These are phyloP conservation scores for Onychomys leucogaster DNA, from an alignment of 2,797 vertebrate genomes.

Conservation along the genomic window DNA sequence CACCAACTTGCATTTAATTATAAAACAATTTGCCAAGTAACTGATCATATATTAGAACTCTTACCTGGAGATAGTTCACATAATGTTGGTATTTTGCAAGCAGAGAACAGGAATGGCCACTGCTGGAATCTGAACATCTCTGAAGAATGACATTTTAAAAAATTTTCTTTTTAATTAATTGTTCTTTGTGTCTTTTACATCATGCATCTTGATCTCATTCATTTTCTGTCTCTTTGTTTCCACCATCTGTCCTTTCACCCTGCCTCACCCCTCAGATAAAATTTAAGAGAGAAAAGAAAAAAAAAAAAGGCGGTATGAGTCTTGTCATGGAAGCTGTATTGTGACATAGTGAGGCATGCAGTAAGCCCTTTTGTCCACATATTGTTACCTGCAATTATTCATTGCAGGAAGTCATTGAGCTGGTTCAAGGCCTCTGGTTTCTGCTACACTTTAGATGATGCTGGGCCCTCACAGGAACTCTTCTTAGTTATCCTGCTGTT, in stretches of 20 bases:
- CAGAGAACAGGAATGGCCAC: background rate
- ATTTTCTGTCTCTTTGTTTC: background rate
- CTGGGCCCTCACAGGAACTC: background rate
- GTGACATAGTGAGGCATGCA: background rate
- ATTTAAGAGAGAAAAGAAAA: background rate
- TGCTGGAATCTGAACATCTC: background rate
- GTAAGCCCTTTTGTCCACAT: background rate
- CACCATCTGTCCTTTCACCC: accelerated
- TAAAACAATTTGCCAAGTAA: constrained; percentile 31
- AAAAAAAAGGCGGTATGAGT: too few relatives aligned
- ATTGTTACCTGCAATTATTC: background rate
- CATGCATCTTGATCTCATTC: background rate
- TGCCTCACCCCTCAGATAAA: background rate
- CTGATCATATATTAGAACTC: background rate
- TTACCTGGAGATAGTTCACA: background rate
- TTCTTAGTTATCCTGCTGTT: background rate
- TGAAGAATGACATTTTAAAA: background rate
- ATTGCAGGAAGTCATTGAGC: background rate
- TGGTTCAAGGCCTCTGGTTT: background rate
- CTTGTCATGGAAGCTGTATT: background rate
- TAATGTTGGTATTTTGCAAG: background rate
- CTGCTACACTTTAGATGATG: background rate
- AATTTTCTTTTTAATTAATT: background rate
- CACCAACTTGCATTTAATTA: background rate
- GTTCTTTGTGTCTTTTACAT: background rate